Conservation (phyloP, 92 coral and sea anemone genomes). For the Phenganax marumi region DNA sequence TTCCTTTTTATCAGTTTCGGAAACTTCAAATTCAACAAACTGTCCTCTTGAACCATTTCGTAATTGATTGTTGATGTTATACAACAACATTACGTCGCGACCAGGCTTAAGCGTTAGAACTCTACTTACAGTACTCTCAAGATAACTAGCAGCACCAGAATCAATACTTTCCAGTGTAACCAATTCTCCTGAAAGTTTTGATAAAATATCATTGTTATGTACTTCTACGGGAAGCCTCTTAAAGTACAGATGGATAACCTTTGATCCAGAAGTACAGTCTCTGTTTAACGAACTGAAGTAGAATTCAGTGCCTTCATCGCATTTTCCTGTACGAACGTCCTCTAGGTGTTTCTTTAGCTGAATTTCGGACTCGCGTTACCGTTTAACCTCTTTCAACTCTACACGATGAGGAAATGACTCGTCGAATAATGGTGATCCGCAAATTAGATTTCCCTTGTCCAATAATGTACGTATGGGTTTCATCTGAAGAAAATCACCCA, state of each 20-base stretch:
- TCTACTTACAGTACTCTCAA: neutral
- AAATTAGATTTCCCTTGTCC: neutral
- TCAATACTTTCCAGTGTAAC: conserved; percentile 50
- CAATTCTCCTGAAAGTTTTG: conserved; percentile 46
- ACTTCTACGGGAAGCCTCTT: conserved; percentile 53
- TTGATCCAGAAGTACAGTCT: neutral
- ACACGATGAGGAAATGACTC: neutral
- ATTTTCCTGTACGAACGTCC: neutral
- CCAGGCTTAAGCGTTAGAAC: neutral
- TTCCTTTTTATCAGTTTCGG: neutral
- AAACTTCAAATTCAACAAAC: neutral
- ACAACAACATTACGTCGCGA: neutral
- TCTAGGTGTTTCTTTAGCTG: neutral
- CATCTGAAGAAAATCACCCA: neutral
- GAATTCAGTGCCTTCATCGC: neutral
- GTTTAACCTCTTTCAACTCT: neutral
- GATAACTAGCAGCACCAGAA: conserved; percentile 1
- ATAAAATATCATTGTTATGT: conserved; percentile 38
- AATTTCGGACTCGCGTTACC: neutral
- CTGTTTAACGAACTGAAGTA: neutral
- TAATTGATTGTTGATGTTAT: neutral
- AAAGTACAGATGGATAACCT: conserved; percentile 53
- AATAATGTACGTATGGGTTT: neutral
- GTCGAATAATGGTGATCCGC: neutral
- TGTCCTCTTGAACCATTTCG: neutral